Base-by-base conservation (phyloP, 2,113 vertebrate genomes). In the Bagarius yarrelli region DNA sequence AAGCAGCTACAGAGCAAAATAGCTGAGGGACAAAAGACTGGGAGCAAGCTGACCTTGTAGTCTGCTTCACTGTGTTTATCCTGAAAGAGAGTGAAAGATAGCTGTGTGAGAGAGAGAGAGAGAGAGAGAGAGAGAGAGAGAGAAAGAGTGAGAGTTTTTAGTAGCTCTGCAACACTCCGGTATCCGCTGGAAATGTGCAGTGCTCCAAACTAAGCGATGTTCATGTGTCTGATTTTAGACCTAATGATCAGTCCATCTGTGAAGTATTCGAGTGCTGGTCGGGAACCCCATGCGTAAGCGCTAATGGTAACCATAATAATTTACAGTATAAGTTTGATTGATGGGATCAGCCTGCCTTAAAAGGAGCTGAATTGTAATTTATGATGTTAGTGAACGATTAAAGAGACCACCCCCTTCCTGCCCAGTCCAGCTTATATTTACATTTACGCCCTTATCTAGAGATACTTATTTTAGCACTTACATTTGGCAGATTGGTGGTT, bases 11-110 rank as follows among this genome's bases (percentile, higher is more conserved):
- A 13, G 82, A 75, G 77, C 81, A 86, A 89, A 91, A 91, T 91
- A 87, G 86, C 69, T 18, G 16, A 23, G 2, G 60, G 76, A 92
- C 91, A 92, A 90, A 92, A 85, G 90, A 83, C 61, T 52, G 47
- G 59, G 75, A 83, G 85, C 82, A 81, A 83, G 60, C 78, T 60
- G 75, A 88, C 88, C 89, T 89, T 89, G 91, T 91, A 70, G 85
- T 70, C 88, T 89, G 90, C 91, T 91, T 91, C 88, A 91, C 66
- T 76, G 78, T 91, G 89, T 93, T 90, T 91, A 87, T 88, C 84
- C 76, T 82, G 81, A 87, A 47, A 74, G 56, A 74, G 47, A 76
- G 13, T 15, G 66, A 13, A 6, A 30, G 27, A 23, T n/a, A n/a
- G n/a, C n/a, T n/a, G n/a, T n/a, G n/a, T n/a, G 64, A 55, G 40